Percentiles rank a stretch among this genome's conserved stretches.
phyloP scores from a whole-genome alignment of 2,113 vertebrate genomes.

The Phyllopteryx taeniolatus region DNA sequence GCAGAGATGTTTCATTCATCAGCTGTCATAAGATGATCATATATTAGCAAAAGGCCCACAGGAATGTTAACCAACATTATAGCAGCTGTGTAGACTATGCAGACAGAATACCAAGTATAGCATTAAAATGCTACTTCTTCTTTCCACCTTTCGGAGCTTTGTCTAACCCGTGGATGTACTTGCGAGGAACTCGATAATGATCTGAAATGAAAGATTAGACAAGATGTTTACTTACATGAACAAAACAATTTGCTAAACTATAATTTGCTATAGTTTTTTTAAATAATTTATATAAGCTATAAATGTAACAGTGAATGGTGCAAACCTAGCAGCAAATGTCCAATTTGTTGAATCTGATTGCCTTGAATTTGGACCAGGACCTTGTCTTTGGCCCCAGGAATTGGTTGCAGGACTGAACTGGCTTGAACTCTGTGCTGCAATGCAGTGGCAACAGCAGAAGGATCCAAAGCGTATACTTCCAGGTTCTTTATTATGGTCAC shows the following conservation, averaged over 20 bases:
- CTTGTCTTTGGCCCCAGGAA: constrained; percentile 84
- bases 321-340: constrained; percentile 85
- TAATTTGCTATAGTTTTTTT: not conserved
- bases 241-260: not conserved
- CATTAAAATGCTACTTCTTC: constrained; percentile 76
- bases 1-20: not conserved
- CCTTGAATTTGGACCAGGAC: constrained; percentile 93
- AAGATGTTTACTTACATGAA: not conserved
- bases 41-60: constrained; percentile 28
- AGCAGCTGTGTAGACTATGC: constrained; percentile 8
- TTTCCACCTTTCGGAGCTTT: constrained; percentile 83
- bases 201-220: constrained; percentile 74
- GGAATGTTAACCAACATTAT: constrained; percentile 12
- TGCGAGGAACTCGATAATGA: constrained; percentile 86
- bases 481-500: constrained; percentile 93
- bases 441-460: constrained; percentile 74
- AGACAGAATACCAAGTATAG: constrained; percentile 5
- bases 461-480: constrained; percentile 87
- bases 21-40: not conserved
- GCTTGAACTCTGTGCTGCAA: constrained; percentile 90
- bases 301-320: not conserved
- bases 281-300: not conserved
- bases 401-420: constrained; percentile 78
- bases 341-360: constrained; percentile 87
- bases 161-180: constrained; percentile 87